These are phyloP conservation scores for Epizoanthus illoricatus DNA, from an alignment of 92 coral and sea anemone species.

Conservation along the genomic window DNA sequence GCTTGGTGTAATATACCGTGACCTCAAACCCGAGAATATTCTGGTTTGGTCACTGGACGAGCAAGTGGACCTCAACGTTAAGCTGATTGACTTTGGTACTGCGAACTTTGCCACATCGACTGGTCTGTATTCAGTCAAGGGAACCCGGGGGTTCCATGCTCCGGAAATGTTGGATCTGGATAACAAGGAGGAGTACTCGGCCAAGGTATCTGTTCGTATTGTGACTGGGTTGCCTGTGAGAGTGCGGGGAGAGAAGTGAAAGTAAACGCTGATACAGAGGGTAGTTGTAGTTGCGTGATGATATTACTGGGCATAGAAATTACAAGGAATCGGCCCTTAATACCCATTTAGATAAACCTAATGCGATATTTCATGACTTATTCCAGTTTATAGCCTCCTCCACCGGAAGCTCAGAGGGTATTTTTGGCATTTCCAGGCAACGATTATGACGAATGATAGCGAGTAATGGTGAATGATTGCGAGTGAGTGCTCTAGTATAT, in stretches of 20 bases:
- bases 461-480: too few species aligned
- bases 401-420: too few species aligned
- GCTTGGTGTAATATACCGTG: conserved; percentile 89
- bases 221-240: not conserved
- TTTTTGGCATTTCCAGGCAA: too few species aligned
- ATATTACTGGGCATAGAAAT: too few species aligned
- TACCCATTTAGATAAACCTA: too few species aligned
- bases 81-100: conserved; percentile 95
- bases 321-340: too few species aligned
- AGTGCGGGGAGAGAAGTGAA: not conserved
- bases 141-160: conserved; percentile 79
- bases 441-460: too few species aligned
- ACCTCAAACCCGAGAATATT: conserved; percentile 91
- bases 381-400: too few species aligned
- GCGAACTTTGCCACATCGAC: conserved; percentile 91
- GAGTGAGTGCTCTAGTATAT: too few species aligned
- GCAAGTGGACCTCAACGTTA: conserved; percentile 81
- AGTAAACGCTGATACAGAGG: not conserved
- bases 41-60: conserved; percentile 96
- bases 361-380: too few species aligned
- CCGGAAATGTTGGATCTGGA: conserved; percentile 93
- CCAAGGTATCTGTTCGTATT: conserved; percentile 23
- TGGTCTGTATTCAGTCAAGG: conserved; percentile 72
- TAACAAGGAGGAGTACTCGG: conserved; percentile 75
- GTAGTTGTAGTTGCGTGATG: too few species aligned